phyloP scores from a whole-genome alignment of 2,113 vertebrate genomes.

The Pteropus alecto region DNA sequence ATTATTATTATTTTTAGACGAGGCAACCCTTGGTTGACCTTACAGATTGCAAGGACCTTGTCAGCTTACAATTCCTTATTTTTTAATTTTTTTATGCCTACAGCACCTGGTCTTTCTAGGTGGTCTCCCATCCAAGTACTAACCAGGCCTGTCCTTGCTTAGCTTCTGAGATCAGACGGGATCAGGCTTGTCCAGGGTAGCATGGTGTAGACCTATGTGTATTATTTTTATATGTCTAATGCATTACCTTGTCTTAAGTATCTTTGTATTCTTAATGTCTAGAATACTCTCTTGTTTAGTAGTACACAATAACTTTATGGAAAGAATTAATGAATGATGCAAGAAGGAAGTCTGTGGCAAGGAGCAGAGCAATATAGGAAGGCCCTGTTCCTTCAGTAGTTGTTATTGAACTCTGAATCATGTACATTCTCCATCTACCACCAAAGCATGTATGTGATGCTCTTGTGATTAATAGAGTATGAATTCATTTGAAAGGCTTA shows the following conservation, averaged over 20 bases:
- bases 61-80: no score
- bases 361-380: background rate
- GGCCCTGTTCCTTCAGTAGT: background rate
- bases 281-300: background rate
- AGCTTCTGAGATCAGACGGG: no score
- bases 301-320: background rate
- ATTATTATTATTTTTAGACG: background rate
- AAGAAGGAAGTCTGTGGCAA: background rate
- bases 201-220: no score
- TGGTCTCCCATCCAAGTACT: no score
- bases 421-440: background rate
- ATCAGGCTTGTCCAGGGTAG: no score
- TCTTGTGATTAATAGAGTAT: slow-evolving; percentile 1
- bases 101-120: no score
- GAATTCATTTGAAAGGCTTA: background rate
- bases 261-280: slow-evolving; percentile 15
- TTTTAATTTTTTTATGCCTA: no score
- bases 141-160: no score
- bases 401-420: background rate
- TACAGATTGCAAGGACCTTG: no score
- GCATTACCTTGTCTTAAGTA: background rate
- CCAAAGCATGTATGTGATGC: background rate
- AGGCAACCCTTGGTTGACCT: no score
- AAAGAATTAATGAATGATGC: slow-evolving; percentile 10
- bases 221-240: background rate